phyloP scores from a whole-genome alignment of 2,113 vertebrate genomes.

The Cepphus grylle region DNA sequence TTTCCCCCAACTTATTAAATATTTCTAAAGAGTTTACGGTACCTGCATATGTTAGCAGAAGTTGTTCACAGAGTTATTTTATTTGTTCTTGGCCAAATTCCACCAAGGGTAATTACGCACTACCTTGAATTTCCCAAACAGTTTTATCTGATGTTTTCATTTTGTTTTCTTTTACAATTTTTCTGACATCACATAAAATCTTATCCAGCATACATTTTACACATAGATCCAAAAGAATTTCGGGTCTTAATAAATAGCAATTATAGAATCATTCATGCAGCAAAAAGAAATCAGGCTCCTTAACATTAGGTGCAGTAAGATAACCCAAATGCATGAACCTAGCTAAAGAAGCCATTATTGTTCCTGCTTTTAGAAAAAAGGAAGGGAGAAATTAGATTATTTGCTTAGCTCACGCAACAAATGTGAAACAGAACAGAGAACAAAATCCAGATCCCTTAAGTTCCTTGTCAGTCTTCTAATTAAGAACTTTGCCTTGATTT shows the following conservation, averaged over 20 bases:
- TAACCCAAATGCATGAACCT: not conserved
- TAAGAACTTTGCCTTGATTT: not conserved
- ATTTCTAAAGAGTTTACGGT: not conserved
- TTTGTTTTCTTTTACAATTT: not conserved
- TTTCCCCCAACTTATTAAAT: fast-evolving
- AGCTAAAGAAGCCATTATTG: not conserved
- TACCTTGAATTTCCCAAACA: not conserved
- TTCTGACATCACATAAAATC: not conserved
- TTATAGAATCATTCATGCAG: not conserved
- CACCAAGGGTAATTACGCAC: not conserved
- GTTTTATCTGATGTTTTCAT: not conserved
- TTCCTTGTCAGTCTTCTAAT: not conserved
- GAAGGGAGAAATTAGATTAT: not conserved
- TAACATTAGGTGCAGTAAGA: not conserved
- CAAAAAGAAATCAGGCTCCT: not conserved
- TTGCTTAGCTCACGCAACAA: not conserved
- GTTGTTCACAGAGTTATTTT: not conserved
- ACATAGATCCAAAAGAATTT: not conserved
- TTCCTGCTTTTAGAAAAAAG: not conserved
- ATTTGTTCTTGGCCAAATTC: not conserved
- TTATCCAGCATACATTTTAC: fast-evolving
- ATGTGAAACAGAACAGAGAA: not conserved
- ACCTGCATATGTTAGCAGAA: too few species aligned
- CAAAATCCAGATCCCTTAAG: not conserved
- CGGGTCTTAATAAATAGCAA: not conserved